Evolutionary conservation across 2,113 vertebrate genomes (phyloP).

Genomic region (Mustela nigripes): DNA sequence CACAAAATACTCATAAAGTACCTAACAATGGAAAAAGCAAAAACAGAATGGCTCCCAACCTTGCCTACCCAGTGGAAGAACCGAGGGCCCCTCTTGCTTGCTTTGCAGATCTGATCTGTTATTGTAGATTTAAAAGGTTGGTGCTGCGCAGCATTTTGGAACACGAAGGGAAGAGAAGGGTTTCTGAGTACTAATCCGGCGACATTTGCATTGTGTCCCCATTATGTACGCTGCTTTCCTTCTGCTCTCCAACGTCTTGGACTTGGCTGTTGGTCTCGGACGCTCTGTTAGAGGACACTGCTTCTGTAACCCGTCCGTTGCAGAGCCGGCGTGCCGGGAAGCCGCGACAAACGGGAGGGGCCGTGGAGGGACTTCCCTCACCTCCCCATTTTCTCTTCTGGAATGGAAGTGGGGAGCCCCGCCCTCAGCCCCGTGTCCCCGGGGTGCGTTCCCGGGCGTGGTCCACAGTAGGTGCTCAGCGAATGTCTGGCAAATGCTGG

Average conservation of each 20-base stretch:
- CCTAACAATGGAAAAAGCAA: neutral
- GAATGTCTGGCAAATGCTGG: no score
- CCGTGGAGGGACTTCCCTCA: neutral
- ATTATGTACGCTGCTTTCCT: fast-evolving
- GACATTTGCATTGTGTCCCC: neutral
- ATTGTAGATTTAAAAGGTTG: neutral
- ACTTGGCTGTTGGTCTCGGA: neutral
- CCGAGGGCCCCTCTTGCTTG: neutral
- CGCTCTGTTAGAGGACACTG: neutral
- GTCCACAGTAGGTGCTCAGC: neutral
- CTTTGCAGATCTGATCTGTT: neutral
- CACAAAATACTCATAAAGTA: neutral
- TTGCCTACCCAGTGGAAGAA: neutral
- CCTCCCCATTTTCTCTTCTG: neutral
- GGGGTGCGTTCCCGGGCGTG: neutral
- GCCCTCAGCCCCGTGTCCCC: neutral
- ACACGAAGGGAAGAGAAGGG: neutral
- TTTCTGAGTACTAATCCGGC: neutral
- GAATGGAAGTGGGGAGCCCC: neutral
- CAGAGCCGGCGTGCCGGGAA: neutral
- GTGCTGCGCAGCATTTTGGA: neutral
- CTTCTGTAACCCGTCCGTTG: neutral
- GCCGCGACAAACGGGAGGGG: fast-evolving
- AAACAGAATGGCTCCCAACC: neutral
- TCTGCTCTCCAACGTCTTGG: neutral